A percentile compares a stretch with the other conserved stretches of the same genome.
These are phyloP conservation scores for Drosophila tanythrix DNA, from an alignment of 2,888 invertebrate species.

Conservation along the genomic window DNA sequence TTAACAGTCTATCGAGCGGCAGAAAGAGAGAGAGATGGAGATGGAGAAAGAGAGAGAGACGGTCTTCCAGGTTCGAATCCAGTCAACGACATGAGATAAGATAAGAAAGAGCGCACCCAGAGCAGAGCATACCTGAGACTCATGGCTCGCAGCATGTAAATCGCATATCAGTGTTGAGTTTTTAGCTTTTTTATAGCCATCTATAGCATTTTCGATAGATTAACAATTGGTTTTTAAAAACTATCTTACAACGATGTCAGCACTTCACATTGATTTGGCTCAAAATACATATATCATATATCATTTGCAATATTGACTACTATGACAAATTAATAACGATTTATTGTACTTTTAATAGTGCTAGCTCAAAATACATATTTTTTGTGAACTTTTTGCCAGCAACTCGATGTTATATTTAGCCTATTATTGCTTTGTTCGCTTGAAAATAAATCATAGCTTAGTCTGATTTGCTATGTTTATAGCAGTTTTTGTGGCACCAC, in stretches of 20 bases:
- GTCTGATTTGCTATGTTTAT: background rate
- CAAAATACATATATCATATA: background rate
- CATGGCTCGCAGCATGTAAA: slow-evolving; percentile 22
- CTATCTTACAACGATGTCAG: too few species aligned
- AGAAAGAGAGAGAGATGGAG: background rate
- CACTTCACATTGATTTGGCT: background rate
- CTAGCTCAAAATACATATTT: background rate
- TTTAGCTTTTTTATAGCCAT: slow-evolving; percentile 1
- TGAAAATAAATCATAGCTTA: background rate
- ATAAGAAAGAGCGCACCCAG: slow-evolving; percentile 50
- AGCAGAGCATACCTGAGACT: slow-evolving; percentile 27
- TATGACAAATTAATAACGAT: background rate
- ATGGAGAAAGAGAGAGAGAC: background rate
- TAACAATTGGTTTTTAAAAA: background rate
- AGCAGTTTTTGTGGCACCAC: background rate
- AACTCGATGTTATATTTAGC: background rate
- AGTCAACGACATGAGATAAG: slow-evolving; percentile 61
- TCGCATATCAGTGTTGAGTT: slow-evolving; percentile 5
- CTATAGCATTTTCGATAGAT: background rate
- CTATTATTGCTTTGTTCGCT: background rate
- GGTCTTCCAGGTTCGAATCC: slow-evolving; percentile 9
- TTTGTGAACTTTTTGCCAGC: background rate
- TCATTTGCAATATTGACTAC: background rate
- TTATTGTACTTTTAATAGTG: background rate
- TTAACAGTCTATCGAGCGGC: slow-evolving; percentile 62